These are phyloP conservation scores for Pilophorus perplexus DNA, from an alignment of 2,888 invertebrate species.

Conservation along the genomic window DNA sequence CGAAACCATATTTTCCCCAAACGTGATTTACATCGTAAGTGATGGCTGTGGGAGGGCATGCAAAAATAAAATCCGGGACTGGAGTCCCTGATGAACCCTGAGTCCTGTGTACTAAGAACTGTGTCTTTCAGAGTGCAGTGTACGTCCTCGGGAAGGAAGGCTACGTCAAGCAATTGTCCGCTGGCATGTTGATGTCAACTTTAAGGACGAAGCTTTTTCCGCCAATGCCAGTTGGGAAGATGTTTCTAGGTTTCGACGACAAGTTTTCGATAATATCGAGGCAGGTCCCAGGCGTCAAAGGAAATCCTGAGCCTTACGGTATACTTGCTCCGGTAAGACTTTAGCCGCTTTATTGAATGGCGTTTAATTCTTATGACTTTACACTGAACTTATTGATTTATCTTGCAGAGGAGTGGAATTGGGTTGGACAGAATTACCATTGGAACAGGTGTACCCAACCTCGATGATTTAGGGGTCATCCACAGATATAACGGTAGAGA, in stretches of 20 bases:
- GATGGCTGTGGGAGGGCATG: background rate
- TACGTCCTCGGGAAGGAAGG: constrained; percentile 9
- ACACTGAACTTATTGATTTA: background rate
- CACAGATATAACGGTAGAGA: constrained; percentile 59
- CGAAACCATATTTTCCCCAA: constrained; percentile 41
- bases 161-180: constrained; percentile 24
- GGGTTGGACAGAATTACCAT: constrained; percentile 40
- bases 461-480: constrained; percentile 27
- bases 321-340: constrained; percentile 32
- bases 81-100: background rate
- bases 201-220: constrained; percentile 24
- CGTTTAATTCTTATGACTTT: background rate
- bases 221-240: constrained; percentile 5
- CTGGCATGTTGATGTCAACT: constrained; percentile 19
- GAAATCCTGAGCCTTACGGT: constrained; percentile 27
- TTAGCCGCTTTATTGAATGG: background rate
- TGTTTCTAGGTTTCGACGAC: constrained; percentile 38
- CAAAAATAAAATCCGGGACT: background rate
- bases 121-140: constrained; percentile 28
- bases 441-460: constrained; percentile 35
- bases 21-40: constrained; percentile 44
- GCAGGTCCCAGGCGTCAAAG: constrained; percentile 3
- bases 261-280: constrained; percentile 33
- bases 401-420: constrained; percentile 41
- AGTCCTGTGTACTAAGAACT: background rate